These are phyloP conservation scores for Thaleichthys pacificus DNA, from an alignment of 2,797 vertebrate genomes.

Conservation along the genomic window DNA sequence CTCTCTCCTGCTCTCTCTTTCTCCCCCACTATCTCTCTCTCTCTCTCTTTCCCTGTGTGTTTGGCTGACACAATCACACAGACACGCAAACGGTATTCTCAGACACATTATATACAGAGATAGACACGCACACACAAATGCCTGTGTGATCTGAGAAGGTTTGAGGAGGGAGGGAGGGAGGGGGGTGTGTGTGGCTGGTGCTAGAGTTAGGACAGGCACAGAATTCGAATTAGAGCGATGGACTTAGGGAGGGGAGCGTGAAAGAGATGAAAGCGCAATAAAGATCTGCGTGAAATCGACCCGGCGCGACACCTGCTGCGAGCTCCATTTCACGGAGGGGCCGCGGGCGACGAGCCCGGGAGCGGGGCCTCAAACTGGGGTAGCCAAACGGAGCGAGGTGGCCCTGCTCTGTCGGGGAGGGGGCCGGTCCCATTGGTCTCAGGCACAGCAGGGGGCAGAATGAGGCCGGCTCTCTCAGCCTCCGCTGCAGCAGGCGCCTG, in stretches of 20 bases:
- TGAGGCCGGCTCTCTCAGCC: slow-evolving; percentile 11
- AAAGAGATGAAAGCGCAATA: slow-evolving; percentile 37
- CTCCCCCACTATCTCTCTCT: too few relatives aligned
- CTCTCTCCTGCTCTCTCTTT: too few relatives aligned
- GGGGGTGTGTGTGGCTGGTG: not conserved
- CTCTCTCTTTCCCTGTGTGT: too few relatives aligned
- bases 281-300: slow-evolving; percentile 47
- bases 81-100: not conserved
- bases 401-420: slow-evolving; percentile 33
- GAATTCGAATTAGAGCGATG: slow-evolving; percentile 28
- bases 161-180: not conserved
- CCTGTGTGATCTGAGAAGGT: slow-evolving; percentile 12
- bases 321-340: slow-evolving; percentile 46
- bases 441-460: slow-evolving; percentile 33
- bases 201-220: slow-evolving; percentile 30
- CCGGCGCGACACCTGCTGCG: slow-evolving; percentile 37
- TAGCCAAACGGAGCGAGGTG: slow-evolving; percentile 32
- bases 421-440: slow-evolving; percentile 57
- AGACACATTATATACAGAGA: too few relatives aligned
- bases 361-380: slow-evolving; percentile 40
- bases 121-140: not conserved
- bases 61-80: not conserved
- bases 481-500: slow-evolving; percentile 3
- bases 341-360: slow-evolving; percentile 36
- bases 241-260: slow-evolving; percentile 23